These are phyloP conservation scores for Esox masquinongy DNA, from an alignment of 2,797 vertebrate genomes.

Conservation along the genomic window DNA sequence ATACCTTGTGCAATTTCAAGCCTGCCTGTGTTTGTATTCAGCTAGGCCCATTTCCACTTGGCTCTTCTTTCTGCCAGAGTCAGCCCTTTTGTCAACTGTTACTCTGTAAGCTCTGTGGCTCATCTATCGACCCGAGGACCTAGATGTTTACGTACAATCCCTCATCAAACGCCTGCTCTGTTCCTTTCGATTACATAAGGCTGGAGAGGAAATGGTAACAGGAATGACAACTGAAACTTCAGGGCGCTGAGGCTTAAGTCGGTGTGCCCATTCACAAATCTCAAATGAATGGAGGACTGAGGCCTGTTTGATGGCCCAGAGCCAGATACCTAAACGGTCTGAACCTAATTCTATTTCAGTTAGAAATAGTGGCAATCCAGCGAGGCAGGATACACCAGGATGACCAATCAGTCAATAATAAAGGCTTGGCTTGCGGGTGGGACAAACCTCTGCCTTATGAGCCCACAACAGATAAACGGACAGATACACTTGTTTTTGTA, in stretches of 20 bases:
- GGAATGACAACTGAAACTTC: slow-evolving; percentile 5
- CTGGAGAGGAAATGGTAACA: slow-evolving; percentile 18
- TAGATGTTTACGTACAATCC: slow-evolving; percentile 51
- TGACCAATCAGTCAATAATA: not conserved
- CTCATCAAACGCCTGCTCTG: slow-evolving; percentile 50
- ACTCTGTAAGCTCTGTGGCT: slow-evolving; percentile 62
- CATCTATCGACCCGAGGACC: slow-evolving; percentile 53
- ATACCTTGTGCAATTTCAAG: slow-evolving; percentile 60
- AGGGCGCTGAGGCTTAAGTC: not conserved
- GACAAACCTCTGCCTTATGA: not conserved
- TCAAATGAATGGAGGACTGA: not conserved
- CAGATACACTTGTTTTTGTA: not conserved
- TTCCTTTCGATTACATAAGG: slow-evolving; percentile 47
- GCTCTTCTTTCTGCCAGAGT: slow-evolving; percentile 55
- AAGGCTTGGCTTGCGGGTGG: not conserved
- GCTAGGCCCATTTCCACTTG: not conserved
- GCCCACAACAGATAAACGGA: not conserved
- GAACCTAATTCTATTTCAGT: not conserved
- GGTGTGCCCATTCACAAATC: not conserved
- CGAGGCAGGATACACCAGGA: not conserved
- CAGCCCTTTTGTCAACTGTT: slow-evolving; percentile 65
- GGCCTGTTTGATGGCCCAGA: not conserved
- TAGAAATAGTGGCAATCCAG: not conserved
- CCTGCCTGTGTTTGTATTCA: slow-evolving; percentile 31
- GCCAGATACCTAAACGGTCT: not conserved